Conservation (phyloP, 2,797 vertebrate genomes). For the Pagetopsis macropterus region DNA sequence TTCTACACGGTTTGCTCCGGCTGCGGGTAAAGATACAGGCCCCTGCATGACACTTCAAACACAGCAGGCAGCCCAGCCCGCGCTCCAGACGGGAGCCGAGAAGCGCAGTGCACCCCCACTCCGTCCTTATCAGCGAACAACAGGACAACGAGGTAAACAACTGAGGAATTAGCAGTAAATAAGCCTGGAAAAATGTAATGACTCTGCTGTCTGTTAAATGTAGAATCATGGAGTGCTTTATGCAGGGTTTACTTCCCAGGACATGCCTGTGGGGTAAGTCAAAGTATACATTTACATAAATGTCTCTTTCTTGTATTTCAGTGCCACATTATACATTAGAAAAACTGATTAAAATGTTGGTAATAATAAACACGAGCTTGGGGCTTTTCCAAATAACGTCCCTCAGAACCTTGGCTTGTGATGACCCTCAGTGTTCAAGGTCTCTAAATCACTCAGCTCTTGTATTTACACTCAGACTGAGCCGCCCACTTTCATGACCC, state of each 20-base stretch:
- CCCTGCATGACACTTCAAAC: conserved; percentile 73
- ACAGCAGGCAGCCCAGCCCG: conserved; percentile 49
- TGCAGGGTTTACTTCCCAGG: conserved; percentile 10
- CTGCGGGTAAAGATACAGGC: conserved; percentile 76
- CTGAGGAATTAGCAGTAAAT: conserved; percentile 68
- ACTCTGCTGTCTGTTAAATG: conserved; percentile 46
- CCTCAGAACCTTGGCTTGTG: conserved; percentile 53
- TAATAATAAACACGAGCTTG: conserved; percentile 25
- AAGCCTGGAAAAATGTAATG: conserved; percentile 56
- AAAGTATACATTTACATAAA: conserved; percentile 3
- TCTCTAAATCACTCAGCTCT: conserved; percentile 62
- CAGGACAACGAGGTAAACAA: conserved; percentile 73
- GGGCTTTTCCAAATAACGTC: conserved; percentile 28
- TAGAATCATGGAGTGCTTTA: not conserved
- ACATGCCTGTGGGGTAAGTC: conserved; percentile 5
- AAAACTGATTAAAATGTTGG: conserved; percentile 8
- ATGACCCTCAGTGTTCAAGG: conserved; percentile 68
- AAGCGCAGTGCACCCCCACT: conserved; percentile 38
- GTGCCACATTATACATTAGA: conserved; percentile 4
- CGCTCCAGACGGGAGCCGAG: conserved; percentile 27
- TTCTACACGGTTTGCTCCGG: conserved; percentile 54
- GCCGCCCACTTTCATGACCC: conserved; percentile 61
- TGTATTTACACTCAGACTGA: conserved; percentile 56
- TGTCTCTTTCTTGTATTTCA: not conserved
- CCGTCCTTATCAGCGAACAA: conserved; percentile 76